These are phyloP conservation scores for Drosophila neonasuta DNA, from an alignment of 2,888 invertebrate species.

Conservation along the genomic window DNA sequence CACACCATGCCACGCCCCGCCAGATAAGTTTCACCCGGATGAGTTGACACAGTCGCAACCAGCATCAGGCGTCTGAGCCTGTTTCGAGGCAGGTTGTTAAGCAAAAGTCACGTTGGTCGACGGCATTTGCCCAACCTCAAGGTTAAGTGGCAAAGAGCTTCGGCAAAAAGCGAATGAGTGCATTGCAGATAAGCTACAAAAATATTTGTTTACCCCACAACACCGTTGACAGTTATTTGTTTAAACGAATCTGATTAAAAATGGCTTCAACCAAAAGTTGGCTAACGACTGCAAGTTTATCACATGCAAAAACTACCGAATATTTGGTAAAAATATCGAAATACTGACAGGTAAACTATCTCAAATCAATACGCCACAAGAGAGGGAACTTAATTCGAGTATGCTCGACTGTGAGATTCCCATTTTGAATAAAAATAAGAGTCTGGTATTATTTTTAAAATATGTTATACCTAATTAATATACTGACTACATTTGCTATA, in stretches of 20 bases:
- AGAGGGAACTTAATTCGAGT: too few relatives aligned
- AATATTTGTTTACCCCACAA: slow-evolving; percentile 41
- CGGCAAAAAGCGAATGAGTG: slow-evolving; percentile 23
- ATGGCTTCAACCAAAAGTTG: slow-evolving; percentile 5
- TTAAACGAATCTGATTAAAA: slow-evolving; percentile 43
- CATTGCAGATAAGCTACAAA: slow-evolving; percentile 51
- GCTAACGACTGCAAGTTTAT: neutral
- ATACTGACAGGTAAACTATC: neutral
- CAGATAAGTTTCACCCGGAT: slow-evolving; percentile 47
- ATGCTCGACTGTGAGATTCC: too few relatives aligned
- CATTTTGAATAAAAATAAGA: too few relatives aligned
- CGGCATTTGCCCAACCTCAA: slow-evolving; percentile 53
- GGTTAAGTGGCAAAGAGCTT: slow-evolving; percentile 56
- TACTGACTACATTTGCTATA: too few relatives aligned
- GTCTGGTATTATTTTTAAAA: too few relatives aligned
- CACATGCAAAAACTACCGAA: neutral
- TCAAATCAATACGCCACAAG: neutral
- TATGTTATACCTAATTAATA: too few relatives aligned
- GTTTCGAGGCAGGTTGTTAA: slow-evolving; percentile 49
- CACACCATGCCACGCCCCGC: slow-evolving; percentile 10
- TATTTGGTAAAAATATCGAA: neutral
- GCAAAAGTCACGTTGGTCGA: slow-evolving; percentile 63
- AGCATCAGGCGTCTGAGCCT: slow-evolving; percentile 17
- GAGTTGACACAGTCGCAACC: slow-evolving; percentile 58
- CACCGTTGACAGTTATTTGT: slow-evolving; percentile 44